Conservation (phyloP, 2,797 vertebrate species). For the Neosalanx taihuensis region DNA sequence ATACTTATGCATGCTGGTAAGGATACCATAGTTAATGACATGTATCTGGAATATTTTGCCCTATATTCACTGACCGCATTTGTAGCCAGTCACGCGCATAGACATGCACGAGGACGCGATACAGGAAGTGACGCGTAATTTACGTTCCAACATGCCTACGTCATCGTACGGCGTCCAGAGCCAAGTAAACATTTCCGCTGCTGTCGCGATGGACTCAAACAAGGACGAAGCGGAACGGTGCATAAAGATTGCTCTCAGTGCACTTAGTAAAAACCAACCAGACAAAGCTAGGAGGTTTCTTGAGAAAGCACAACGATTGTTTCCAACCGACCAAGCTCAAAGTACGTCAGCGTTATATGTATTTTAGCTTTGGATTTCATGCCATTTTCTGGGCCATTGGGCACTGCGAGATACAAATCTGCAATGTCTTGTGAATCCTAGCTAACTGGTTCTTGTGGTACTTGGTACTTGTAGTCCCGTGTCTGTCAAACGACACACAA, state of each 20-base stretch:
- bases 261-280: constrained; percentile 76
- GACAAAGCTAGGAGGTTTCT: constrained; percentile 89
- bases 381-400: background rate
- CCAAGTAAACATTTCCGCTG: constrained; percentile 74
- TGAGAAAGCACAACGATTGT: constrained; percentile 90
- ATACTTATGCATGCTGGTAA: constrained; percentile 21
- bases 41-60: background rate
- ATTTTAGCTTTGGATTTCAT: constrained; percentile 4
- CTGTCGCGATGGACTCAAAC: constrained; percentile 97
- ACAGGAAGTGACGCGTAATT: constrained; percentile 37
- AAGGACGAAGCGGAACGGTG: constrained; percentile 98
- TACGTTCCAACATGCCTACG: constrained; percentile 30
- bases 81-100: too few relatives aligned
- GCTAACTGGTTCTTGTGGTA: background rate
- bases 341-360: constrained; percentile 71
- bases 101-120: background rate
- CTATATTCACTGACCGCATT: too few relatives aligned
- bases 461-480: background rate
- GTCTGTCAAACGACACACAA: too few relatives aligned
- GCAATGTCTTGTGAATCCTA: background rate
- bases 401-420: constrained; percentile 1
- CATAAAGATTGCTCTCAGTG: constrained; percentile 83
- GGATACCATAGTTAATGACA: constrained; percentile 34
- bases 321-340: constrained; percentile 83
- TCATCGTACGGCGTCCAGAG: constrained; percentile 63